Conservation (phyloP, 2,113 vertebrate species). For the Cettia cetti region DNA sequence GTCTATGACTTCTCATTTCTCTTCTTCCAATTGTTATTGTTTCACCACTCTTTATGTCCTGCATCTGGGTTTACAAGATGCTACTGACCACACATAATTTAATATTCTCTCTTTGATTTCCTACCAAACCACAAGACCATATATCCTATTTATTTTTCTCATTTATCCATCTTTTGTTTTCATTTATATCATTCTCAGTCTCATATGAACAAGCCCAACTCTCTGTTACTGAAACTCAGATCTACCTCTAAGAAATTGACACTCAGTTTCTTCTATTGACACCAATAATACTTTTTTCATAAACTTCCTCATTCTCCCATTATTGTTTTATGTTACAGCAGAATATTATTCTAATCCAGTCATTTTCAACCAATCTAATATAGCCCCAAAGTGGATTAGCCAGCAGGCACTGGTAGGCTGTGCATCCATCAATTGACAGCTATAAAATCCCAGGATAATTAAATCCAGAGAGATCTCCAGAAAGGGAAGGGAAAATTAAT, state of each 20-base stretch:
- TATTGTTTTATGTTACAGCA: constrained; percentile 1
- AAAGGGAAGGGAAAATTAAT: constrained; percentile 25
- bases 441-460: constrained; percentile 31
- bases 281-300: neutral
- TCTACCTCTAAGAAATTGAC: neutral
- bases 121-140: neutral
- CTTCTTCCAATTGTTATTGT: neutral
- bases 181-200: neutral
- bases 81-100: neutral
- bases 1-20: neutral
- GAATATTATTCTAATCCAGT: constrained; percentile 19
- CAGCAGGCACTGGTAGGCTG: constrained; percentile 4
- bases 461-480: constrained; percentile 36
- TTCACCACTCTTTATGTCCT: neutral
- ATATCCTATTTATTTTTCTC: neutral
- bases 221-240: neutral
- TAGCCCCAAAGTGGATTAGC: constrained; percentile 22
- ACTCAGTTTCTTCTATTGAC: neutral
- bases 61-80: neutral
- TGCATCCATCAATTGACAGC: neutral
- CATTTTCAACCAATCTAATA: constrained; percentile 28
- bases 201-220: neutral
- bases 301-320: constrained; percentile 10
- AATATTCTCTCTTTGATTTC: neutral
- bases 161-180: neutral